A percentile compares a stretch with the other conserved stretches of the same genome.
Evolutionary conservation across 2,113 vertebrate species (phyloP).

Genomic region (Scartelaos histophorus): DNA sequence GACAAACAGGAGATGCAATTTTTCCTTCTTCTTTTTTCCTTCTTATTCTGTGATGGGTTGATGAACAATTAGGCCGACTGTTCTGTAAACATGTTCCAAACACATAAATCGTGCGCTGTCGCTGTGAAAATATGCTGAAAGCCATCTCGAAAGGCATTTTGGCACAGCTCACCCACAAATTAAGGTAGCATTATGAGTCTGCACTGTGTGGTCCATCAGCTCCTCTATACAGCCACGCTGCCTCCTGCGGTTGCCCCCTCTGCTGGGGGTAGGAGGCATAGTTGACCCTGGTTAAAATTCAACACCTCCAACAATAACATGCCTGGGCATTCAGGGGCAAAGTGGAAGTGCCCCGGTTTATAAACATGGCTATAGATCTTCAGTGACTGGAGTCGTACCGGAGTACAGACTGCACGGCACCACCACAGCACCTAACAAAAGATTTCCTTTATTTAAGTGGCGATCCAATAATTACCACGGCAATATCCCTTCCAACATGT

Average conservation of each 20-base stretch:
- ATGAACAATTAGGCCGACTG: slow-evolving; percentile 17
- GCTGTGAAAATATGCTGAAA: slow-evolving; percentile 60
- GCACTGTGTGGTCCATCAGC: slow-evolving; percentile 71
- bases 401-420: background rate
- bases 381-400: background rate
- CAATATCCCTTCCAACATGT: background rate
- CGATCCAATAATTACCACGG: background rate
- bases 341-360: slow-evolving; percentile 24
- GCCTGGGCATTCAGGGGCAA: slow-evolving; percentile 26
- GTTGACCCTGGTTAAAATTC: slow-evolving; percentile 72
- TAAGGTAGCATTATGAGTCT: slow-evolving; percentile 60
- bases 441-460: background rate
- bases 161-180: slow-evolving; percentile 64
- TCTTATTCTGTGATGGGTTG: slow-evolving; percentile 22
- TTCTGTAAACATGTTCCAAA: slow-evolving; percentile 43
- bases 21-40: background rate
- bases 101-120: slow-evolving; percentile 42
- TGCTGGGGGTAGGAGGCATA: slow-evolving; percentile 62
- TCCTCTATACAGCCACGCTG: slow-evolving; percentile 28
- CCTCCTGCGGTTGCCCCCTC: slow-evolving; percentile 65
- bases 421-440: background rate
- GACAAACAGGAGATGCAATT: background rate
- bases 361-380: slow-evolving; percentile 20
- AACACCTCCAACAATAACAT: slow-evolving; percentile 46
- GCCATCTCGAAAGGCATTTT: slow-evolving; percentile 48